A percentile compares a stretch with the other conserved stretches of the same genome.
Evolutionary conservation across 2,113 vertebrate genomes (phyloP).

Genomic region (Varanus komodoensis): DNA sequence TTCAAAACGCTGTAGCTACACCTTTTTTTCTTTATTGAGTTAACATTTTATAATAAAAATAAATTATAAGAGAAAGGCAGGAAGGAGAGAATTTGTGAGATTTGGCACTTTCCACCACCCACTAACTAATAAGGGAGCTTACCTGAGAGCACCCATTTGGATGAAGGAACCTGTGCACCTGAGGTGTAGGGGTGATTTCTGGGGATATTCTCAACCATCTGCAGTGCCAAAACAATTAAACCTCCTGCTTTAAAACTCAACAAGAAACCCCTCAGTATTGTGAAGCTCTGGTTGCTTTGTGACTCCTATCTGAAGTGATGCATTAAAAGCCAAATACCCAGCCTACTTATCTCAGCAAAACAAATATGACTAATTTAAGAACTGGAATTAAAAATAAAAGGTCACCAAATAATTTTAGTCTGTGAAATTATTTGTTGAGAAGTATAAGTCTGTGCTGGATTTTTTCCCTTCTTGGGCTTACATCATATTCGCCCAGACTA

Average conservation of each 20-base stretch:
- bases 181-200: not conserved
- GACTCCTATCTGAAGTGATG: not conserved
- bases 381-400: slow-evolving; percentile 56
- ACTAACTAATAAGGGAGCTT: not conserved
- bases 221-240: not conserved
- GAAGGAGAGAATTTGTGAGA: not conserved
- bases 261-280: not conserved
- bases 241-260: not conserved
- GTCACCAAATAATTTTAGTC: slow-evolving; percentile 49
- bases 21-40: too few species aligned
- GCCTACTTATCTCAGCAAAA: slow-evolving; percentile 37
- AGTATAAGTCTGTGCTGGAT: slow-evolving; percentile 14
- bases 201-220: not conserved
- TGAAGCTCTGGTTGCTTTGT: not conserved
- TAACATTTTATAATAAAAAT: too few species aligned
- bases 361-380: slow-evolving; percentile 36
- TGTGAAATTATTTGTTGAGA: slow-evolving; percentile 39
- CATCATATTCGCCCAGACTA: not conserved
- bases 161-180: not conserved
- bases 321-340: slow-evolving; percentile 7
- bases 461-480: slow-evolving; percentile 36
- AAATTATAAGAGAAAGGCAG: too few species aligned
- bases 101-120: not conserved
- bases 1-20: too few species aligned
- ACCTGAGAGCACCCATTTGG: not conserved